Percentiles rank a stretch among this genome's conserved stretches.
These are phyloP conservation scores for Nylanderia fulva DNA, from an alignment of 1,140 invertebrate species.

Conservation along the genomic window DNA sequence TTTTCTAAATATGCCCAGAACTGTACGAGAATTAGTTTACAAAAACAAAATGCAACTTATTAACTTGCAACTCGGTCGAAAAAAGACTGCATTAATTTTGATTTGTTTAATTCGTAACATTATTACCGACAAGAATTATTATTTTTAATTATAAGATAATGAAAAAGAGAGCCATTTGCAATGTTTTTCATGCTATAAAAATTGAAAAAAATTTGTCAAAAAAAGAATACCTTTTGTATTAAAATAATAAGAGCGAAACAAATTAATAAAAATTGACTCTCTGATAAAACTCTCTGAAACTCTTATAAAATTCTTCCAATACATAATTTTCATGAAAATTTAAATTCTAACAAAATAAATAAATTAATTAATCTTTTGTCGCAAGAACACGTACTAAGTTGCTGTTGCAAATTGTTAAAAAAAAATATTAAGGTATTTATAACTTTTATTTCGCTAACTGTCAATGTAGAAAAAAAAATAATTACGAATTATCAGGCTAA, in stretches of 20 bases:
- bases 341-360: too few relatives aligned
- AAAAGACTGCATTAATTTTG: not conserved
- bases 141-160: conserved; percentile 14
- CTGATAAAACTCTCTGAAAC: too few relatives aligned
- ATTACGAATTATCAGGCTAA: too few relatives aligned
- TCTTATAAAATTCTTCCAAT: too few relatives aligned
- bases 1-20: too few relatives aligned
- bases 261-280: too few relatives aligned
- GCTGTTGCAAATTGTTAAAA: not conserved
- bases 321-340: too few relatives aligned
- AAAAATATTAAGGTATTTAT: not conserved
- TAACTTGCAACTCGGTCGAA: not conserved
- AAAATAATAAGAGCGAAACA: not conserved
- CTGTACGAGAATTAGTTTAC: too few relatives aligned
- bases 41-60: too few relatives aligned
- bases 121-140: not conserved
- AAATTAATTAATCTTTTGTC: not conserved
- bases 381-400: not conserved
- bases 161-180: not conserved
- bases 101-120: not conserved
- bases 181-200: not conserved
- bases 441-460: not conserved
- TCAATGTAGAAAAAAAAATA: too few relatives aligned
- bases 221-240: not conserved
- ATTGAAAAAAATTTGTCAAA: not conserved